Conservation (phyloP, 2,113 vertebrate genomes). For the Sarotherodon lohbergeri region DNA sequence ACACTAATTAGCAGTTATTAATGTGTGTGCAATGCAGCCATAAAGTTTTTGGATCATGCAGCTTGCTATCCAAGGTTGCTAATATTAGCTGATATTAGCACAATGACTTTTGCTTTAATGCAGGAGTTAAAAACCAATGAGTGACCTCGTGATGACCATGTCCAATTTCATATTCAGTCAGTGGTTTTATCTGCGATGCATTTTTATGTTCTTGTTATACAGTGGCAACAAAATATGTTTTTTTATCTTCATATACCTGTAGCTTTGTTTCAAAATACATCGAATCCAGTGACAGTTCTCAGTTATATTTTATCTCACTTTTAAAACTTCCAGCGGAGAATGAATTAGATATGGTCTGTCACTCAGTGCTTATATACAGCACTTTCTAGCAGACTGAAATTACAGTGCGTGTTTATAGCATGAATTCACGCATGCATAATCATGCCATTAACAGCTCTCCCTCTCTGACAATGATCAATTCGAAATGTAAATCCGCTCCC, state of each 20-base stretch:
- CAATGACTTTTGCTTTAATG: background rate
- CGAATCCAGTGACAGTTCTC: background rate
- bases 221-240: background rate
- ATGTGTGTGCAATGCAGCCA: background rate
- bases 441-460: slow-evolving; percentile 27
- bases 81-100: background rate
- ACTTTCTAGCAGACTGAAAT: background rate
- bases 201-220: background rate
- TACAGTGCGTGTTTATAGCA: slow-evolving; percentile 18
- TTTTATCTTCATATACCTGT: background rate
- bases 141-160: background rate
- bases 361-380: slow-evolving; percentile 3
- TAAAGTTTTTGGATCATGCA: background rate
- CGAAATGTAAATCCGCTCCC: slow-evolving; percentile 50
- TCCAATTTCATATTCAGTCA: background rate
- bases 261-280: background rate
- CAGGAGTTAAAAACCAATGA: background rate
- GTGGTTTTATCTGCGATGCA: background rate
- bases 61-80: background rate
- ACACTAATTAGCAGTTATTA: background rate
- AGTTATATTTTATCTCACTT: background rate
- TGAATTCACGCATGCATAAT: slow-evolving; percentile 51
- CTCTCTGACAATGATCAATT: slow-evolving; percentile 51
- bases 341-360: slow-evolving; percentile 20
- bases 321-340: slow-evolving; percentile 12